A percentile compares a stretch with the other conserved stretches of the same genome.
phyloP scores from a whole-genome alignment of 2,797 vertebrate species.

The Gallinago stenura region DNA sequence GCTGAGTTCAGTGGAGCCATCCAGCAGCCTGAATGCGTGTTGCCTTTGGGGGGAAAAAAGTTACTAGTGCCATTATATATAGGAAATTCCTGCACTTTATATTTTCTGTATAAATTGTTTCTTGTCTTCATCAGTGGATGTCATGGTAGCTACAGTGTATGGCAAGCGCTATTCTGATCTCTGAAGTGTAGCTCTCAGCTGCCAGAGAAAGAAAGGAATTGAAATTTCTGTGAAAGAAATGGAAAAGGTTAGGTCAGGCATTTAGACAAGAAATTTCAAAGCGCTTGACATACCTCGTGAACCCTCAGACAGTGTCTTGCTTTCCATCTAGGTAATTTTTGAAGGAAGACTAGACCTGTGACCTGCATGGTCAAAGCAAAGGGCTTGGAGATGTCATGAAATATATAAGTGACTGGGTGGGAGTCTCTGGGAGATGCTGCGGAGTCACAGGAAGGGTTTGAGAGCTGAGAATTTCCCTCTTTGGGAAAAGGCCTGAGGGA shows the following conservation, averaged over 20 bases:
- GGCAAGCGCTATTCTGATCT: not conserved
- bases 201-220: not conserved
- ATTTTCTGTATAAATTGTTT: not conserved
- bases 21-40: not conserved
- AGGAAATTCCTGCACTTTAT: not conserved
- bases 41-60: not conserved
- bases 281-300: not conserved
- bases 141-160: not conserved
- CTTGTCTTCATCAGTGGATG: not conserved
- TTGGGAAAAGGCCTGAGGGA: not conserved
- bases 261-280: conserved; percentile 15
- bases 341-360: not conserved
- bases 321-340: not conserved
- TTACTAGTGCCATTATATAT: not conserved
- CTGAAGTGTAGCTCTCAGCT: not conserved
- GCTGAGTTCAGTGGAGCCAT: not conserved
- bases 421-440: not conserved
- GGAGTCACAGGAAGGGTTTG: not conserved
- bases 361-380: not conserved
- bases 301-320: not conserved
- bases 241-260: not conserved
- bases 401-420: not conserved
- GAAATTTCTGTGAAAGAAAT: not conserved
- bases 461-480: not conserved
- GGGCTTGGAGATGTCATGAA: not conserved